A percentile compares a stretch with the other conserved stretches of the same genome.
Evolutionary conservation across 35 echinoderm and acorn worm genomes (phyloP).

Genomic region (Lytechinus pictus): DNA sequence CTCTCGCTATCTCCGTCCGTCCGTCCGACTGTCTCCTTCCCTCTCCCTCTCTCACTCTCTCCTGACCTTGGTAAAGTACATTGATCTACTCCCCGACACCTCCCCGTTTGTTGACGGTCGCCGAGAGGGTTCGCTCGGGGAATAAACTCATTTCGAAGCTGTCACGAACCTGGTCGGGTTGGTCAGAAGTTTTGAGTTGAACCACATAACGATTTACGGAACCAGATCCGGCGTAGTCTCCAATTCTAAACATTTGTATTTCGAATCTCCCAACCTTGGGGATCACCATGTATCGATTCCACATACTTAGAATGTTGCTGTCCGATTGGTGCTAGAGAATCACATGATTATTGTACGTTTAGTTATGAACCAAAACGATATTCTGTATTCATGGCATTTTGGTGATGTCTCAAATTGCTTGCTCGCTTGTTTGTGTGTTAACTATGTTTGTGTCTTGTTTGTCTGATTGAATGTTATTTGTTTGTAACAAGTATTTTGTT

Average conservation of each 20-base stretch:
- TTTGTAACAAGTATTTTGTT: too few species aligned
- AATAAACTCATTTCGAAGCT: slow-evolving; percentile 27
- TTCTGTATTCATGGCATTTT: too few species aligned
- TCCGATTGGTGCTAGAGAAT: too few species aligned
- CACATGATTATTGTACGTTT: too few species aligned
- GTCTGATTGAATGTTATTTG: too few species aligned
- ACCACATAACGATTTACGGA: background rate
- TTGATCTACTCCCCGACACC: background rate
- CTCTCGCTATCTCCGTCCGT: background rate
- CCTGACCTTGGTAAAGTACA: background rate
- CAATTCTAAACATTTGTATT: background rate
- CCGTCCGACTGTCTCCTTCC: background rate
- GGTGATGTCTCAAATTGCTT: too few species aligned
- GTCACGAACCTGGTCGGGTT: background rate
- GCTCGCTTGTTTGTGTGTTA: too few species aligned
- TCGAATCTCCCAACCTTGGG: background rate
- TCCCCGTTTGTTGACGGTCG: background rate
- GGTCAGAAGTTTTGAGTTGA: slow-evolving; percentile 5
- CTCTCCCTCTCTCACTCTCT: background rate
- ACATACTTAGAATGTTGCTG: too few species aligned
- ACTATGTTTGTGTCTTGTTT: too few species aligned
- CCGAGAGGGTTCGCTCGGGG: background rate
- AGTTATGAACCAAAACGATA: too few species aligned
- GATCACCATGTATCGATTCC: too few species aligned
- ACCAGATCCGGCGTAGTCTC: background rate